Conservation (phyloP, 2,797 vertebrate species). For the Dallia pectoralis region DNA sequence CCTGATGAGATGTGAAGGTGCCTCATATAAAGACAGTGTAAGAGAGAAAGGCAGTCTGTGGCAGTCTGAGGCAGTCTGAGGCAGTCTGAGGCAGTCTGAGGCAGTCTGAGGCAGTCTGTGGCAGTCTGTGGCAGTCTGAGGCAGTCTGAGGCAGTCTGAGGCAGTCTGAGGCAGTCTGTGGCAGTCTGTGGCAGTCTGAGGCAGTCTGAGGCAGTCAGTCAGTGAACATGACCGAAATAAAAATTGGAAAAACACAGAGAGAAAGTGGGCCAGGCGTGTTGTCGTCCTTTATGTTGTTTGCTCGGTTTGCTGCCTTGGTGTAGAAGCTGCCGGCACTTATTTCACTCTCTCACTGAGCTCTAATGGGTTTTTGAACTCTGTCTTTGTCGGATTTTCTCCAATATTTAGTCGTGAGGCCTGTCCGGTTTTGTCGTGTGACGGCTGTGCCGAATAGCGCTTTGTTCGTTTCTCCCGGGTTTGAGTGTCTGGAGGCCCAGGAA, state of each 20-base stretch:
- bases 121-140: background rate
- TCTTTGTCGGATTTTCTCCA: conserved; percentile 12
- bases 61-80: too few species aligned
- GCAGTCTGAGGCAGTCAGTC: background rate
- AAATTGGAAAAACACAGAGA: background rate
- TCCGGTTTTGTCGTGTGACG: background rate
- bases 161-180: background rate
- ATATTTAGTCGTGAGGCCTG: conserved; percentile 20
- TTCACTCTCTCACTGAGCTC: conserved; percentile 1
- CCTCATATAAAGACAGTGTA: too few species aligned
- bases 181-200: too few species aligned
- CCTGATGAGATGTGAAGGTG: too few species aligned
- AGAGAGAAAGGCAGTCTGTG: too few species aligned
- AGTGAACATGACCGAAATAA: background rate
- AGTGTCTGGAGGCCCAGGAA: background rate
- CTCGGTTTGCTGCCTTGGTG: background rate
- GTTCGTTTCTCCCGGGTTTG: background rate
- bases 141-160: too few species aligned
- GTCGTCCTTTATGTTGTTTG: background rate
- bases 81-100: too few species aligned
- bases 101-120: too few species aligned
- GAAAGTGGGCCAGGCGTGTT: background rate
- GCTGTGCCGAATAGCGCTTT: background rate
- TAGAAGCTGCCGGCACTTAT: conserved; percentile 6
- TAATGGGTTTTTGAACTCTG: conserved; percentile 3